Evolutionary conservation across 2,888 invertebrate species (phyloP), one percentile per base, ranked within the genome.

Genomic region (Archaeoteleia sp.): DNA sequence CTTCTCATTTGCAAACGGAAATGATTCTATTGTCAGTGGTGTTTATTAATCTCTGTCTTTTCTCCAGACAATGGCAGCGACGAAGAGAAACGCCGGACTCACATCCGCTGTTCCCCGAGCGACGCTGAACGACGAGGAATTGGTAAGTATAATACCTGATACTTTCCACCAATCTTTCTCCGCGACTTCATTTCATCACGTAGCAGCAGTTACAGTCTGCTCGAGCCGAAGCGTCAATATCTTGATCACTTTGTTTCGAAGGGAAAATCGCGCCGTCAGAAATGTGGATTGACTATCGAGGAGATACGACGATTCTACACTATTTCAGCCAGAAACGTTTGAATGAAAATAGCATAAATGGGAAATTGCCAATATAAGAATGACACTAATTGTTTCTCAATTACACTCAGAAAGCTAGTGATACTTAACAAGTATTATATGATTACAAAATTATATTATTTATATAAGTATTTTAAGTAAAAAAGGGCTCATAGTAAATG

Each of bases 81-180:
- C 97, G 68, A 97, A 99, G 86, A 91, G 98, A 81, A 98, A 97
- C 86, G 96, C 97, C 67, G 98, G 97, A 72, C 89, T 99, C 79
- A 97, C 98, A 57, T 98, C 98, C 42, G 97, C 98, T 23, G 96
- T 97, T 15, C 98, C 98, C 48, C 89, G 98, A 76, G 97, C 98
- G 35, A 98, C 98, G 0, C 89, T 99, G 53, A 98, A 98, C 83
- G 98, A 99, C 87, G 98, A 99, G 87, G 99, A 99, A 88, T 87
- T 99, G 94, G 99, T 99, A 89, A 91, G 94, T 46, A 20, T 57
- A 51, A 65, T 57, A 57, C 42, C 15, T 39, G 20, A 25, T 8
- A 9, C 27, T 60, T 54, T 58, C 23, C 13, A 32, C 37, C 25
- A 40, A 48, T 54, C 34, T 40, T 45, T 34, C 13, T 8, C 8